Evolutionary conservation across 2,113 vertebrate species (phyloP).

Genomic region (Hymenochirus boettgeri): DNA sequence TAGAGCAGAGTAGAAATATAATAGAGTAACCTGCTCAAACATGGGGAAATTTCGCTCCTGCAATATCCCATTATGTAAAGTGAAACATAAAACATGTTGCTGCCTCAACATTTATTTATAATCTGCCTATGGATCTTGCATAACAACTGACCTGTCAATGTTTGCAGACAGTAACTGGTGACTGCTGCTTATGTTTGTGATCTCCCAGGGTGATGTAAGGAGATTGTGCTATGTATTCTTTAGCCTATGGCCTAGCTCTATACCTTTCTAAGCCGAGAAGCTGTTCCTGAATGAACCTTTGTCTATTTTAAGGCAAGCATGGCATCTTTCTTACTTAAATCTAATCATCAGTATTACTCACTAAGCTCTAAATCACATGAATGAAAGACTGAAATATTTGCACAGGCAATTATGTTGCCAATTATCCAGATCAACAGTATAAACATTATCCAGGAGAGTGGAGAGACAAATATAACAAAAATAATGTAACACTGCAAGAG

Average conservation of each 20-base stretch:
- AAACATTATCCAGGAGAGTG: background rate
- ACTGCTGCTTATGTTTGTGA: background rate
- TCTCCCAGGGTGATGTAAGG: conserved; percentile 2
- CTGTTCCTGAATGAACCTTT: conserved; percentile 4
- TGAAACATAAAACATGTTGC: too few species aligned
- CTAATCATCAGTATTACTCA: background rate
- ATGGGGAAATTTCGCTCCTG: too few species aligned
- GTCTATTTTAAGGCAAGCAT: background rate
- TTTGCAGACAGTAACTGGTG: background rate
- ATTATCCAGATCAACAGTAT: background rate
- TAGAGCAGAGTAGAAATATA: too few species aligned
- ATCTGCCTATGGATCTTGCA: background rate
- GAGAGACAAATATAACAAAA: background rate
- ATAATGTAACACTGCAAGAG: too few species aligned
- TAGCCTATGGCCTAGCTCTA: background rate
- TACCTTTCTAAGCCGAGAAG: background rate
- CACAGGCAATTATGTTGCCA: conserved; percentile 5
- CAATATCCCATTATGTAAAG: too few species aligned
- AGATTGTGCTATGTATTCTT: background rate
- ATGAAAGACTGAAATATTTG: conserved; percentile 6
- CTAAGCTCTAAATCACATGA: background rate
- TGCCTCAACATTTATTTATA: background rate
- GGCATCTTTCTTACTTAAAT: background rate
- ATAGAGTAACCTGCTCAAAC: too few species aligned
- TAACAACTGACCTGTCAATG: background rate